A percentile compares a stretch with the other conserved stretches of the same genome.
These are phyloP conservation scores for Calonectris borealis DNA, from an alignment of 2,113 vertebrate species.

Conservation along the genomic window DNA sequence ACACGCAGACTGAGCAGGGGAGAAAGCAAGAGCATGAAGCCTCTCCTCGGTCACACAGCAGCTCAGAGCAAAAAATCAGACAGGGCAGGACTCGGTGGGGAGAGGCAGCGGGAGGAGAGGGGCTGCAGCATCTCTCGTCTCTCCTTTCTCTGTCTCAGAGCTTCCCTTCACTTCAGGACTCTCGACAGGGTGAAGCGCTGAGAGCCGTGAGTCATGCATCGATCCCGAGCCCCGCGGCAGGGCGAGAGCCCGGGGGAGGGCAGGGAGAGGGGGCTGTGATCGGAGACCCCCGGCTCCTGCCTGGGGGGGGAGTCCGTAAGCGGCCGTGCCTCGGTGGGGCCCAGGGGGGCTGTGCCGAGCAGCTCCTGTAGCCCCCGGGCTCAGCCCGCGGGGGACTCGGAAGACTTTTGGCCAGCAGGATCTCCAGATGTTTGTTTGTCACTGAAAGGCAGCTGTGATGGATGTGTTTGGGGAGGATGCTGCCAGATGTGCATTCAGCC, in stretches of 20 bases:
- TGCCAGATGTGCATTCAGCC: neutral
- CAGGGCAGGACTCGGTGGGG: neutral
- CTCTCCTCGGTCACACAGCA: neutral
- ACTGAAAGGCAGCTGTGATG: neutral
- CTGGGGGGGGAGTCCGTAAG: no score
- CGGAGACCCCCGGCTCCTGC: neutral
- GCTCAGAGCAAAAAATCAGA: neutral
- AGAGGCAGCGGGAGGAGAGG: neutral
- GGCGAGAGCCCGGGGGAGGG: neutral
- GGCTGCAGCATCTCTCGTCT: neutral
- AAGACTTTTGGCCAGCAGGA: neutral
- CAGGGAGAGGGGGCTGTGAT: neutral
- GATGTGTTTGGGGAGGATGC: neutral
- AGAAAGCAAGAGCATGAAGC: neutral
- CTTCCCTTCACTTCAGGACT: neutral
- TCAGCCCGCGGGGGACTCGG: neutral
- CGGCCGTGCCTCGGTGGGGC: fast-evolving
- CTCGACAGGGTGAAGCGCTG: neutral
- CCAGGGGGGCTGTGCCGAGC: neutral
- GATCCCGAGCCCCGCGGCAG: neutral
- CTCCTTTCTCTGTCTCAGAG: neutral
- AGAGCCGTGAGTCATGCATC: neutral
- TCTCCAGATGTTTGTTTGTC: neutral
- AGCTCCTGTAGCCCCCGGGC: neutral
- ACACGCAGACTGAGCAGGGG: neutral